Conservation (phyloP, 2,113 vertebrate genomes). For the Tupaia chinensis region DNA sequence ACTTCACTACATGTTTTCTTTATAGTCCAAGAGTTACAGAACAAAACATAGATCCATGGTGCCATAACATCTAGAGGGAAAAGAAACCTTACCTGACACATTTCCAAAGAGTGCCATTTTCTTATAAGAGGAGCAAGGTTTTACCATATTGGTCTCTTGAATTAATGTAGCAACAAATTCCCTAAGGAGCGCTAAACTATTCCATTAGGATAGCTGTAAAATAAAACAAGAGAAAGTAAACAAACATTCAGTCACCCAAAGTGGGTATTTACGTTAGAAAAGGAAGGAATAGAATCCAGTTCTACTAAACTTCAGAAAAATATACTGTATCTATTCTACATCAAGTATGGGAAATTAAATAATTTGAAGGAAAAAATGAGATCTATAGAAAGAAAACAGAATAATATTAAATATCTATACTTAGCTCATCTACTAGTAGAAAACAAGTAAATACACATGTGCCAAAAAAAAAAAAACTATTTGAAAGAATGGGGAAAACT, state of each 20-base stretch:
- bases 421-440: neutral
- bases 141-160: neutral
- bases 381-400: neutral
- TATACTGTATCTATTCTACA: neutral
- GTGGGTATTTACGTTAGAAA: neutral
- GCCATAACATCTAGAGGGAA: neutral
- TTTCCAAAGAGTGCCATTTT: neutral
- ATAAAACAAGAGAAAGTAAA: constrained; percentile 29
- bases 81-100: neutral
- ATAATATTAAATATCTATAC: neutral
- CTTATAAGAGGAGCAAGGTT: neutral
- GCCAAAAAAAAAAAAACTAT: neutral
- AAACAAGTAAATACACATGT: neutral
- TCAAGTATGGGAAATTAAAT: neutral
- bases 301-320: neutral
- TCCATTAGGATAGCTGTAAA: neutral
- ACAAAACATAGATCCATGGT: neutral
- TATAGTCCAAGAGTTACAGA: neutral
- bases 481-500: neutral
- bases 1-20: neutral
- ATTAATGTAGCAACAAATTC: neutral
- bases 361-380: constrained; percentile 17
- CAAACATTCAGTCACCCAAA: neutral
- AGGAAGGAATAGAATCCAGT: neutral
- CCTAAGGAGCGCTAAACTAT: neutral